Conservation (phyloP, 2,113 vertebrate species). For the Mastomys coucha region DNA sequence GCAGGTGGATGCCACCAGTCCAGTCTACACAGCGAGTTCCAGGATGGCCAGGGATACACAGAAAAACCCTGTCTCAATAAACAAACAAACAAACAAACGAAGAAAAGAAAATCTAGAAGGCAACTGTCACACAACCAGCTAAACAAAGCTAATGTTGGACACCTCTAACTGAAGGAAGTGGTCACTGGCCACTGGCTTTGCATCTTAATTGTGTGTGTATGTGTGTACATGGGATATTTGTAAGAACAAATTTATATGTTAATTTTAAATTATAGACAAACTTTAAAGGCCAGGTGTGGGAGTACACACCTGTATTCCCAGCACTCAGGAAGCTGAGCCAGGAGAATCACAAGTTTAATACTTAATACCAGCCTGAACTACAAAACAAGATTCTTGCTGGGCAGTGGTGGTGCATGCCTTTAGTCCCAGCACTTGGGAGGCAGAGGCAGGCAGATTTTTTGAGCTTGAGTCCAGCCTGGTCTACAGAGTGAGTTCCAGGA, state of each 20-base stretch:
- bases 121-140: neutral
- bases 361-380: too few relatives aligned
- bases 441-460: too few relatives aligned
- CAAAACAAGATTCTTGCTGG: neutral
- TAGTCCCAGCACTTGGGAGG: too few relatives aligned
- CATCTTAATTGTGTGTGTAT: neutral
- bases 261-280: slow-evolving; percentile 40
- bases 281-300: neutral
- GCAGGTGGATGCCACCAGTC: neutral
- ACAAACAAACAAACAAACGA: neutral
- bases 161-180: neutral
- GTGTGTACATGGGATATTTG: neutral
- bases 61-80: neutral
- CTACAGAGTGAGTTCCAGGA: too few relatives aligned
- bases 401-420: too few relatives aligned
- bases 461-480: too few relatives aligned
- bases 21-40: neutral
- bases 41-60: neutral
- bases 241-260: neutral
- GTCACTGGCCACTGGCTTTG: neutral
- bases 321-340: neutral
- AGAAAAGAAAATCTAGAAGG: neutral
- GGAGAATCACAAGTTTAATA: neutral
- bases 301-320: neutral
- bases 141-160: neutral